Evolutionary conservation across 2,888 invertebrate species (phyloP).

Genomic region (Leptinotarsa rubiginosa): DNA sequence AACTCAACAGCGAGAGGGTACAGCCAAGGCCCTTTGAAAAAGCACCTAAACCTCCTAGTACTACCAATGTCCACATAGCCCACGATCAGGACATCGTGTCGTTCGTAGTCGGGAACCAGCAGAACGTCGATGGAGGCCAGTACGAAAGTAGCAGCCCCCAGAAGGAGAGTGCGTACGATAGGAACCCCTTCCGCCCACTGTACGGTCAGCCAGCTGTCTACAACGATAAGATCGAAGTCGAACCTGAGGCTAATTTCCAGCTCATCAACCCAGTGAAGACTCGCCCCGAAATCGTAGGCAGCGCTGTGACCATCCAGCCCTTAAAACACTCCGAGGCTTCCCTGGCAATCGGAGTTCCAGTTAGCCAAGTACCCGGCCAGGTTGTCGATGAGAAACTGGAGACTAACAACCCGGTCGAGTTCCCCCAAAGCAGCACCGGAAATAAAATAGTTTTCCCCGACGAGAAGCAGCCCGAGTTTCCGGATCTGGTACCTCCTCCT

Average conservation of each 20-base stretch:
- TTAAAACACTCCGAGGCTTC: constrained; percentile 63
- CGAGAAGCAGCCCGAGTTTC: constrained; percentile 53
- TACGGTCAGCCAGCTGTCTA: constrained; percentile 37
- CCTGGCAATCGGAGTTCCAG: constrained; percentile 63
- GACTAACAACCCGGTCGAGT: constrained; percentile 47
- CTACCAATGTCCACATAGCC: constrained; percentile 74
- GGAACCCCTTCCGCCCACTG: constrained; percentile 62
- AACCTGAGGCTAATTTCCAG: constrained; percentile 31
- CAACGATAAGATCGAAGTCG: constrained; percentile 40
- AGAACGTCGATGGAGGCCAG: constrained; percentile 69
- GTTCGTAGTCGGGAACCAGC: constrained; percentile 74
- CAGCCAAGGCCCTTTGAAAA: constrained; percentile 56
- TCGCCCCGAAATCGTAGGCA: constrained; percentile 36
- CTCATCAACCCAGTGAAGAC: neutral
- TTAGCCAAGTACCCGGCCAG: constrained; percentile 60
- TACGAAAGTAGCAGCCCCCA: constrained; percentile 66
- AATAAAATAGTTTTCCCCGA: constrained; percentile 63
- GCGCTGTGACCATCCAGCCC: constrained; percentile 63
- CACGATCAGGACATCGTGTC: constrained; percentile 75
- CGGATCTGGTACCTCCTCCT: constrained; percentile 50
- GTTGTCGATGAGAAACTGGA: constrained; percentile 63
- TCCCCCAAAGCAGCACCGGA: constrained; percentile 53
- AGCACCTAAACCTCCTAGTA: constrained; percentile 66
- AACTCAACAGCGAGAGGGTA: constrained; percentile 63
- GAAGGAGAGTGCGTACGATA: constrained; percentile 68